Percentiles rank a stretch among this genome's conserved stretches.
phyloP scores from a whole-genome alignment of 2,888 invertebrate genomes.

The Tachystola acroxantha region DNA sequence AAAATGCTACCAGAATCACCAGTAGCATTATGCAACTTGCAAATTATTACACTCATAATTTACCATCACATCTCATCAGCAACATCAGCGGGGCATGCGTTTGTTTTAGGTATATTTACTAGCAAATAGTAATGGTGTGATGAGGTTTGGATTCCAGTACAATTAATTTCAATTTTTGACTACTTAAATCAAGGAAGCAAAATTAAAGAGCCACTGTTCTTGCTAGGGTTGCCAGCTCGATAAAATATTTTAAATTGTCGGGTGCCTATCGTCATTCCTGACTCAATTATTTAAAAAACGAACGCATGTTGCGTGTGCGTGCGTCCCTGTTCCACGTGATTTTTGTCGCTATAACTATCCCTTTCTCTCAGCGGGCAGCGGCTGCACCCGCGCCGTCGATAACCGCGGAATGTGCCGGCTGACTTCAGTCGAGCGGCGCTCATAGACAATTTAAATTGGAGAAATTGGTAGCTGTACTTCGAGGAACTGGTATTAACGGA shows the following conservation, averaged over 20 bases:
- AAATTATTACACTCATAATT: no score
- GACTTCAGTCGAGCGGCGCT: constrained; percentile 70
- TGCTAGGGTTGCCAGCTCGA: constrained; percentile 63
- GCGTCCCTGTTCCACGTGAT: constrained; percentile 52
- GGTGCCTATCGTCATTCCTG: constrained; percentile 72
- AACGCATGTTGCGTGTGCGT: constrained; percentile 46
- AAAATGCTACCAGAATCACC: constrained; percentile 26
- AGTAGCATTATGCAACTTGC: constrained; percentile 13
- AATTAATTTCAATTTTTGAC: no score
- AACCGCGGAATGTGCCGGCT: constrained; percentile 73
- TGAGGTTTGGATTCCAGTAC: no score
- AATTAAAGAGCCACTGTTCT: constrained; percentile 64
- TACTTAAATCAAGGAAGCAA: constrained; percentile 50
- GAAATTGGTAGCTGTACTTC: constrained; percentile 67
- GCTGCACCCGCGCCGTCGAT: constrained; percentile 66
- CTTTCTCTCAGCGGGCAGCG: constrained; percentile 36
- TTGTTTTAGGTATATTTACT: no score
- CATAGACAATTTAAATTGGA: constrained; percentile 76
- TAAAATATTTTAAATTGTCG: constrained; percentile 66
- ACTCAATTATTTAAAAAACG: constrained; percentile 75
- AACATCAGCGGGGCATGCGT: no score
- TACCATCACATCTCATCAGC: no score
- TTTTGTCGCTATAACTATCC: constrained; percentile 40
- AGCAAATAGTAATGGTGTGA: no score
- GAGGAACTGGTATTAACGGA: constrained; percentile 53